Evolutionary conservation across 2,797 vertebrate species (phyloP), one percentile per base, ranked within the genome.

Genomic region (Gephyroberyx darwinii): DNA sequence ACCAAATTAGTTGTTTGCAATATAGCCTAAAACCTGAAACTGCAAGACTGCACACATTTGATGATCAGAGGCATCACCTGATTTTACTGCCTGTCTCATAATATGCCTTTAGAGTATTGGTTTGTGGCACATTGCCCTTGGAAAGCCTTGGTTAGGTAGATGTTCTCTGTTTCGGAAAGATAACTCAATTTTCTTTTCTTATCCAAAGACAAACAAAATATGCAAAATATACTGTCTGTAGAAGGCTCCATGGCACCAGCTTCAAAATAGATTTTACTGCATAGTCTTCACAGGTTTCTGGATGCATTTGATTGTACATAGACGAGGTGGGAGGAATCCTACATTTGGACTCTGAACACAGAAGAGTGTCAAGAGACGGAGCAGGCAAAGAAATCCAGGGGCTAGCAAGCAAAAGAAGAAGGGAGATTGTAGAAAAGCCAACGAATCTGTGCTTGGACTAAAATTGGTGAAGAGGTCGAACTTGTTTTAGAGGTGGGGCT

Each of bases 311-410:
- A 66, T 57, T 9, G 53, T 39, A 2, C 58, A 22, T 10, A 55
- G 75, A 31, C 56, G 12, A 57, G 52, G 68, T 63, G 43, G 51
- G 60, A 65, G 67, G 51, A 56, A 73, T 75, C 13, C n/a, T 41
- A 37, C 7, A 64, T 71, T 31, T 59, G 65, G 62, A 60, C 3
- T 1, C 13, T 6, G 8, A 61, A 67, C 51, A 63, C 55, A 77
- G 69, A 77, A 33, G 69, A 47, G 55, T 71, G 75, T 78, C 35
- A 43, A 72, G 63, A 83, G 60, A 69, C 20, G 30, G 60, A 65
- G 78, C 14, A 12, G 5, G 67, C 3, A 61, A 69, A 73, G 47
- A 30, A 61, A 75, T 69, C 51, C 51, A 59, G 41, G 43, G 64
- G 69, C 75, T 53, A 35, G 30, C 47, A 10, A n/a, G 61, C 45